These are phyloP conservation scores for Oreohelix idahoensis DNA, from an alignment of 1,140 invertebrate species.

Conservation along the genomic window DNA sequence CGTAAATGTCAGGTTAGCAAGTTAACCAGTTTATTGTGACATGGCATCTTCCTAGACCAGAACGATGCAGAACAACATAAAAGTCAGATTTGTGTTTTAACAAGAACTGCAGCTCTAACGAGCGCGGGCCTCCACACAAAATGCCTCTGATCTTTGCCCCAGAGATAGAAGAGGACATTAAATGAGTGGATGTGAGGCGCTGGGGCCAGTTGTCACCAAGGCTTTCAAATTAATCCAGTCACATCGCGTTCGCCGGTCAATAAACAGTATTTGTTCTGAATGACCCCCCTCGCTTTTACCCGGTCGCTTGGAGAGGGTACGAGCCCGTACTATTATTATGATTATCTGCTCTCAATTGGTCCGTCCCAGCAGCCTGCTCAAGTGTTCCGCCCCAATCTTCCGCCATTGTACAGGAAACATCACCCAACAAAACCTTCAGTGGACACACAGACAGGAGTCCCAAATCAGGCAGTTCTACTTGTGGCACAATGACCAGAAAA, in stretches of 20 bases:
- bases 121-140: not conserved
- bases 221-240: conserved; percentile 38
- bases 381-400: conserved; percentile 26
- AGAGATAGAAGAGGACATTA: not conserved
- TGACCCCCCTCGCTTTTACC: conserved; percentile 22
- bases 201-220: not conserved
- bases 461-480: not conserved
- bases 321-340: conserved; percentile 25
- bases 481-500: conserved; percentile 4
- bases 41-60: no score
- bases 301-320: not conserved
- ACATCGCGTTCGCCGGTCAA: conserved; percentile 24
- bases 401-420: conserved; percentile 12
- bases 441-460: not conserved
- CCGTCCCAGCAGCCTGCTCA: not conserved
- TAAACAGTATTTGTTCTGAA: conserved; percentile 21
- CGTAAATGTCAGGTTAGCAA: no score
- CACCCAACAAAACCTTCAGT: conserved; percentile 12
- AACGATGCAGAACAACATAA: not conserved
- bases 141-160: conserved; percentile 2
- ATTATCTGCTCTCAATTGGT: conserved; percentile 27
- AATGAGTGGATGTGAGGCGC: not conserved
- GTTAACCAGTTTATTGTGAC: no score
- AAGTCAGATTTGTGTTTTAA: not conserved
- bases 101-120: not conserved